Base-by-base conservation (phyloP, 2,113 vertebrate species). In the Amia ocellicauda region DNA sequence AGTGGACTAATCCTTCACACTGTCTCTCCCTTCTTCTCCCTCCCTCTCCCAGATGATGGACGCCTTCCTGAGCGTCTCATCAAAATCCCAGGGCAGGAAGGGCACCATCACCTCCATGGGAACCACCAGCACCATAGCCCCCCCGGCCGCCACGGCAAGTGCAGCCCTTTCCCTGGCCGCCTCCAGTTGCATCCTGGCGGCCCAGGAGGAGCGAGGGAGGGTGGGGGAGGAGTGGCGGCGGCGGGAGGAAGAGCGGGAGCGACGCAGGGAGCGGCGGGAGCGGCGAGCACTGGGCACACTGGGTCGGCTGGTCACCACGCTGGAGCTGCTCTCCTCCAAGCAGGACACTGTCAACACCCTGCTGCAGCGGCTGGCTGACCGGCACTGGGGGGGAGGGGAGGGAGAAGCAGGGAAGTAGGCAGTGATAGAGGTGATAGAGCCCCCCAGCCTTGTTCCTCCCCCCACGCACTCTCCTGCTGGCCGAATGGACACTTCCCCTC, bases 321-420 rank as follows among this genome's bases (percentile, higher is more conserved):
- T 90, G 74, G 88, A 90, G 73, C 79, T 90, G 61, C 85, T 89
- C 23, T 87, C 85, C 13, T 87, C 88, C 69, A 90, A 90, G 58
- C 88, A 90, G 71, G 88, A 90, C 83, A 90, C 87, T 0, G 80
- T 90, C 72, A 90, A 89, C 1, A 83, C 87, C 0, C 83, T 90
- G 23, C 78, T 90, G 20, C 88, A 90, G 75, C 82, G 88, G 69
- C 76, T 90, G 31, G 83, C 86, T 7, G 88, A 90, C 50, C 76
- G 73, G n/a, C 85, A 85, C 74, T 87, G 4, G 13, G 51, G 17
- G 29, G 55, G 17, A 1, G 2, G 31, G 19, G 58, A 1, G 40
- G 23, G 58, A 40, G 13, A 7, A 51, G 16, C 19, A 17, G 7
- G 10, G 53, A 14, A 16, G 53, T n/a, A n/a, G n/a, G n/a, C n/a